Conservation (phyloP, 1,140 invertebrate genomes). For the Agrilus planipennis region DNA sequence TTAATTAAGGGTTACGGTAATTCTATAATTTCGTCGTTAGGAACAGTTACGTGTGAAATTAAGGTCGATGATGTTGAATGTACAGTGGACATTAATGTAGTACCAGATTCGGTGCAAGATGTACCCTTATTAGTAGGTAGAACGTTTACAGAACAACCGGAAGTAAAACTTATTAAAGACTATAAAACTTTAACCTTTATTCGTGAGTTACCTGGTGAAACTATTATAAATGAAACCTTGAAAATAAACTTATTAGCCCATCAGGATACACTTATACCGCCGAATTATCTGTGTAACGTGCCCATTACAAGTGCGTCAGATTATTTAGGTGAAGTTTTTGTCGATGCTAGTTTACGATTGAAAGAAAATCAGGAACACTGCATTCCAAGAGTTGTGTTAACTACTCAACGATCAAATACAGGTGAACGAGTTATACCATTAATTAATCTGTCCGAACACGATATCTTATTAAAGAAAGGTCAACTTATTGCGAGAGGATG, state of each 20-base stretch:
- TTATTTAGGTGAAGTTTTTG: constrained; percentile 6
- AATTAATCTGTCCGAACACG: too few relatives aligned
- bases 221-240: constrained; percentile 1
- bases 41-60: neutral
- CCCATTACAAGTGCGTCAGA: neutral
- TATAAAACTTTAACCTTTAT: constrained; percentile 3
- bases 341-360: constrained; percentile 25
- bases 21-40: constrained; percentile 1
- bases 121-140: constrained; percentile 5
- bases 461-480: too few relatives aligned
- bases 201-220: constrained; percentile 7
- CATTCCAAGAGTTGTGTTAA: constrained; percentile 23
- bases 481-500: too few relatives aligned
- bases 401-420: too few relatives aligned
- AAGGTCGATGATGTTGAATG: constrained; percentile 5
- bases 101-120: constrained; percentile 6
- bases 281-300: constrained; percentile 7
- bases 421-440: too few relatives aligned
- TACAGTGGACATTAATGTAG: neutral
- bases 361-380: constrained; percentile 26
- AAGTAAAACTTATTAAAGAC: constrained; percentile 6
- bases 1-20: constrained; percentile 7
- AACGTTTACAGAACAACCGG: constrained; percentile 8
- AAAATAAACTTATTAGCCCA: neutral
- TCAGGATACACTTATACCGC: neutral